Evolutionary conservation across 2,797 vertebrate species (phyloP).

Genomic region (Erethizon dorsatum): DNA sequence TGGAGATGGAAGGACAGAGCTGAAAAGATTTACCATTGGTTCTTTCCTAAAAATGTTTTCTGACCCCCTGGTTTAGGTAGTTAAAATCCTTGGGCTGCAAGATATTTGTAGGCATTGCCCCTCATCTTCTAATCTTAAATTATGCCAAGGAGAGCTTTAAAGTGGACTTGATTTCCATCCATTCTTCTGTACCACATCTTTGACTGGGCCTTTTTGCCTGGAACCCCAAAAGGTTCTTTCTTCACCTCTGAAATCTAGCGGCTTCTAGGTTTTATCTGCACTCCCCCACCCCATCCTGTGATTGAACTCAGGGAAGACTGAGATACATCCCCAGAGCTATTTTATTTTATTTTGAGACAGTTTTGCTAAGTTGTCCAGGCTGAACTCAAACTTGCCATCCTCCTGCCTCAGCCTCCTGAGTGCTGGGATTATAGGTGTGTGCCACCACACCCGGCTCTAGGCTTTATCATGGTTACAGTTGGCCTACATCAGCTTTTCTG

Average conservation of each 20-base stretch:
- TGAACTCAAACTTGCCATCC: background rate
- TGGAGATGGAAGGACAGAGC: background rate
- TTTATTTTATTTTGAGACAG: background rate
- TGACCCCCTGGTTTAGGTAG: background rate
- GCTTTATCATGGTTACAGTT: background rate
- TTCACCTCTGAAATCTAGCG: slow-evolving; percentile 39
- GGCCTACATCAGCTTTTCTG: background rate
- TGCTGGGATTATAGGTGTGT: background rate
- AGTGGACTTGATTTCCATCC: background rate
- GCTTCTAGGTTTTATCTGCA: background rate
- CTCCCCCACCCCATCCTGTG: background rate
- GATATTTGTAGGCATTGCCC: background rate
- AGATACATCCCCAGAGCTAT: background rate
- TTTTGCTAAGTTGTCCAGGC: background rate
- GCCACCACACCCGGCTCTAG: background rate
- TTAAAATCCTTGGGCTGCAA: background rate
- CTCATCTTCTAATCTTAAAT: background rate
- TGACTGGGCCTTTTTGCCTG: background rate
- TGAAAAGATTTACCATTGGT: slow-evolving; percentile 15
- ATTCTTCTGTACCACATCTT: background rate
- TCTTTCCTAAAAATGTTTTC: slow-evolving; percentile 9
- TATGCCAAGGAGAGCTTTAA: background rate
- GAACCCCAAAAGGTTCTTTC: background rate
- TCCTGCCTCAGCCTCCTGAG: background rate
- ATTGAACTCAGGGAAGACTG: background rate